These are phyloP conservation scores for Disparrhopalites patrizii DNA, from an alignment of 2,888 invertebrate species.

Conservation along the genomic window DNA sequence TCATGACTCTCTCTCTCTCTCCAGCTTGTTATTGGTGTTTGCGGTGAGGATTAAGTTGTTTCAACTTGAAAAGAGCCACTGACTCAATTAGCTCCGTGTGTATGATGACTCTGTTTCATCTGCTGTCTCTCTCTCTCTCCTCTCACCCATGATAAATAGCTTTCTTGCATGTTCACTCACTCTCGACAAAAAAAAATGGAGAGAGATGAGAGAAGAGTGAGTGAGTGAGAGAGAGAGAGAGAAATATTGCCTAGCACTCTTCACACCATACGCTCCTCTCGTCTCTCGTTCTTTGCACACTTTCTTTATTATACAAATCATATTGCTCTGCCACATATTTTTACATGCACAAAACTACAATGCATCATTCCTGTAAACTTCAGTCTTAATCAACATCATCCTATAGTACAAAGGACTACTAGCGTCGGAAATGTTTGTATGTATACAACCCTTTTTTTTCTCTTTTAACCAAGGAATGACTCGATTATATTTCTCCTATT, in stretches of 20 bases:
- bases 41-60: conserved; percentile 20
- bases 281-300: conserved; percentile 7
- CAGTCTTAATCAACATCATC: no score
- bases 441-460: no score
- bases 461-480: no score
- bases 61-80: conserved; percentile 19
- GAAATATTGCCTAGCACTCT: no score
- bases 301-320: conserved; percentile 8
- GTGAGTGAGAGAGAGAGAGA: no score
- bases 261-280: neutral
- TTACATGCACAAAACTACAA: no score
- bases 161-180: conserved; percentile 24
- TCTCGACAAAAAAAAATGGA: neutral
- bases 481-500: no score
- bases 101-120: conserved; percentile 15
- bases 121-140: conserved; percentile 6
- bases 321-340: no score
- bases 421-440: no score
- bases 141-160: conserved; percentile 25
- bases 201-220: neutral
- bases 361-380: no score
- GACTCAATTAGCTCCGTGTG: conserved; percentile 25
- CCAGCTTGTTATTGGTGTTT: conserved; percentile 14
- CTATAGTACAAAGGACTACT: no score
- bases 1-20: no score